phyloP scores from a whole-genome alignment of 2,797 vertebrate species.

The Threskiornis aethiopicus region DNA sequence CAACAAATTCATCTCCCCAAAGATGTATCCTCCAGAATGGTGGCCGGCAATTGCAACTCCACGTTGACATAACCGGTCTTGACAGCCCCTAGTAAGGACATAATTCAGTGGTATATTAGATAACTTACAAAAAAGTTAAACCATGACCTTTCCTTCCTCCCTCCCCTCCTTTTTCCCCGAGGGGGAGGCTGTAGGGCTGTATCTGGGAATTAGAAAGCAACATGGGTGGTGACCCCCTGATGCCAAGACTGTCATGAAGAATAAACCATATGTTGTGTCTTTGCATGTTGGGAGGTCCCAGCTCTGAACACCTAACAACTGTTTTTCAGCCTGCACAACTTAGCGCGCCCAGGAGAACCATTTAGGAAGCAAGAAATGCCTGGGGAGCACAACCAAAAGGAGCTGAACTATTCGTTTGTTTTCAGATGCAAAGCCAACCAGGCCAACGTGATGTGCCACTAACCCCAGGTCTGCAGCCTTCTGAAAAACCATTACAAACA shows the following conservation, averaged over 20 bases:
- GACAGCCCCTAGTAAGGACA: conserved; percentile 3
- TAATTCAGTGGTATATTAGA: conserved; percentile 19
- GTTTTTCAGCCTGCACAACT: conserved; percentile 35
- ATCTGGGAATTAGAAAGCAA: conserved; percentile 35
- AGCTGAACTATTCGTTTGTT: background rate
- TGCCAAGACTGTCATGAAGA: conserved; percentile 40
- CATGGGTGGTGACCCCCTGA: conserved; percentile 45
- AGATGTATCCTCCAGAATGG: background rate
- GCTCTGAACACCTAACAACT: conserved; percentile 37
- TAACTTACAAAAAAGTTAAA: conserved; percentile 1
- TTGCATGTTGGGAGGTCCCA: conserved; percentile 57
- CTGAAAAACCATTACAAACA: background rate
- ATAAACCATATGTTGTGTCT: conserved; percentile 59
- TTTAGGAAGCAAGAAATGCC: background rate
- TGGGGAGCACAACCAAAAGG: background rate
- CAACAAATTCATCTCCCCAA: background rate
- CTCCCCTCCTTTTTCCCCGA: background rate
- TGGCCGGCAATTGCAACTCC: background rate
- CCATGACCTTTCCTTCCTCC: conserved; percentile 29
- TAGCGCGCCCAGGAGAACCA: background rate
- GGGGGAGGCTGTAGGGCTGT: background rate
- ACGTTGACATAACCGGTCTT: background rate
- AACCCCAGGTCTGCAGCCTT: background rate
- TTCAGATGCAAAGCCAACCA: background rate
- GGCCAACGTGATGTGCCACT: background rate